Evolutionary conservation across 2,797 vertebrate species (phyloP).

Genomic region (Smutsia gigantea): DNA sequence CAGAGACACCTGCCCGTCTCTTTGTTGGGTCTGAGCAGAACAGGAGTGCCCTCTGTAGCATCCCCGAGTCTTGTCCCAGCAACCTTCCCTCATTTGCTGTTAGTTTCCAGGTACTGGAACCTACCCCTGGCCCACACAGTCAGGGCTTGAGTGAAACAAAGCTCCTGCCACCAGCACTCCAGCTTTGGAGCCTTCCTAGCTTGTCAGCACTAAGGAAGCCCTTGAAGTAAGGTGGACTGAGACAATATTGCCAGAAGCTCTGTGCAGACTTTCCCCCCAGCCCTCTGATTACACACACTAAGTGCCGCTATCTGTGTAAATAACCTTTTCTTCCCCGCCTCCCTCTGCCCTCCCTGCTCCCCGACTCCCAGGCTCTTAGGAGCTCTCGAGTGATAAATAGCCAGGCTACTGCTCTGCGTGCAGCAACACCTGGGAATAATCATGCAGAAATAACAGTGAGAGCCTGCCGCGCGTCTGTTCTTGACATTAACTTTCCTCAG

Average conservation of each 20-base stretch:
- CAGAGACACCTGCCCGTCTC: not conserved
- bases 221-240: constrained; percentile 82
- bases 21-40: constrained; percentile 2
- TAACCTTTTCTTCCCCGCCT: constrained; percentile 73
- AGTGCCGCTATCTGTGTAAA: constrained; percentile 82
- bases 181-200: constrained; percentile 69
- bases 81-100: constrained; percentile 46
- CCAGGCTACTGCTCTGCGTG: constrained; percentile 85
- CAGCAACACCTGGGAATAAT: constrained; percentile 89
- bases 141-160: constrained; percentile 60
- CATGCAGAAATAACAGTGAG: constrained; percentile 88
- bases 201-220: constrained; percentile 76
- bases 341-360: constrained; percentile 1
- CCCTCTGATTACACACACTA: constrained; percentile 73
- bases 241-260: constrained; percentile 77
- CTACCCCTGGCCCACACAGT: constrained; percentile 37
- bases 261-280: not conserved
- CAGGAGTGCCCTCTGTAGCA: not conserved
- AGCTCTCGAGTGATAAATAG: constrained; percentile 85
- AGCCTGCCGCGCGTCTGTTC: constrained; percentile 87
- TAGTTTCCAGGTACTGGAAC: constrained; percentile 57
- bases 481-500: constrained; percentile 88
- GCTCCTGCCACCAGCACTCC: constrained; percentile 52
- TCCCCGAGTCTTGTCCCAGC: constrained; percentile 49
- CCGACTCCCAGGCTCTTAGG: constrained; percentile 61